phyloP scores from a whole-genome alignment of 2,113 vertebrate species.

The Microcebus lehilahytsara region DNA sequence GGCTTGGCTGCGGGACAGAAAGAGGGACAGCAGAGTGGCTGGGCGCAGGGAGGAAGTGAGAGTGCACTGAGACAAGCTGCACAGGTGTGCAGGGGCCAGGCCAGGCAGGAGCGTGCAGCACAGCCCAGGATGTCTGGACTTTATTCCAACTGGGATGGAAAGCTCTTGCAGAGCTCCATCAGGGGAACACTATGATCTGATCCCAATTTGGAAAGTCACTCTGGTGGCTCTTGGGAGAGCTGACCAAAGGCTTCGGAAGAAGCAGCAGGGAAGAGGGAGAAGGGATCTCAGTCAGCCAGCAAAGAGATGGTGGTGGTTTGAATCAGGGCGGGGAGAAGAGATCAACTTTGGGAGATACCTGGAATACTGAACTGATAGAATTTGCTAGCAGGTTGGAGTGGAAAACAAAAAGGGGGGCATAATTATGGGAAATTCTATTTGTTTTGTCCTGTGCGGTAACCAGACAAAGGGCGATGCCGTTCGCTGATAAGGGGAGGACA shows the following conservation, averaged over 20 bases:
- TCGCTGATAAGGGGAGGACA: neutral
- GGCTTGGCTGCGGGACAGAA: neutral
- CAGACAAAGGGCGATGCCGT: neutral
- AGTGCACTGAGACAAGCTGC: neutral
- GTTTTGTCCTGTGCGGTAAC: neutral
- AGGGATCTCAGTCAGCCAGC: neutral
- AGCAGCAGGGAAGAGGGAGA: neutral
- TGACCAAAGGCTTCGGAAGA: neutral
- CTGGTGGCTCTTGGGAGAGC: neutral
- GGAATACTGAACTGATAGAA: neutral
- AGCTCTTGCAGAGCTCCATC: neutral
- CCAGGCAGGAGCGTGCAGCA: rapidly evolving
- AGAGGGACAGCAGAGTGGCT: neutral
- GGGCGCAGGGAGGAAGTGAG: neutral
- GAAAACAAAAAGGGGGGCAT: neutral
- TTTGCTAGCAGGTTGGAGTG: neutral
- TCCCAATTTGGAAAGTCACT: neutral
- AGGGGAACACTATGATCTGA: neutral
- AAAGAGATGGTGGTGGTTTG: neutral
- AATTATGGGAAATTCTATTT: neutral
- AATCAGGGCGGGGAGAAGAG: neutral
- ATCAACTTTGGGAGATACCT: neutral
- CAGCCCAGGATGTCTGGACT: neutral
- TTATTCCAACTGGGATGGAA: constrained; percentile 26
- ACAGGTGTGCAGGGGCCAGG: neutral